Evolutionary conservation across 2,113 vertebrate species (phyloP).

Genomic region (Rhipidura dahli): DNA sequence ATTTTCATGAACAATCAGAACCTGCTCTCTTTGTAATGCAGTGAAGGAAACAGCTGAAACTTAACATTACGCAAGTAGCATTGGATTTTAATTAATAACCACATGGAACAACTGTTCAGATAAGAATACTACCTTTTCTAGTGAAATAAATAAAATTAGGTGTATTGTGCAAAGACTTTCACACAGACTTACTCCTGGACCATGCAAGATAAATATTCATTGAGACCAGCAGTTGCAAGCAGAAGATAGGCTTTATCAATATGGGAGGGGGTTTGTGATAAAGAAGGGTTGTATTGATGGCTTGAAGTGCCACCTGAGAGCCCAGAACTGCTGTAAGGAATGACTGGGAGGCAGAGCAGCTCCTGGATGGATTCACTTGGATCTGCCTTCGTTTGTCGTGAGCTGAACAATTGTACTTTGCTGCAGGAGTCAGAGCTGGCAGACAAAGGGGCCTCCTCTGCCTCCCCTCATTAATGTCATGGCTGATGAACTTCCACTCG

Average conservation of each 20-base stretch:
- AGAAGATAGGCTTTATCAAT: not conserved
- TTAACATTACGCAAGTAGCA: slow-evolving; percentile 31
- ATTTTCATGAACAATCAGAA: slow-evolving; percentile 52
- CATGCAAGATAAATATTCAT: not conserved
- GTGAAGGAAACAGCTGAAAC: slow-evolving; percentile 46
- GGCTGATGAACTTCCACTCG: not conserved
- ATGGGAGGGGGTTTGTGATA: not conserved
- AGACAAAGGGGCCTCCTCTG: not conserved
- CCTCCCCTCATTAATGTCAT: not conserved
- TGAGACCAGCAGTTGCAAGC: slow-evolving; percentile 17
- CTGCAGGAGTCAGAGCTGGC: not conserved
- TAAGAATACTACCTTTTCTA: not conserved
- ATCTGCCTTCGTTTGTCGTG: not conserved
- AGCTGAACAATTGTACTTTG: not conserved
- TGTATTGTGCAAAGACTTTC: not conserved
- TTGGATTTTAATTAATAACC: slow-evolving; percentile 61
- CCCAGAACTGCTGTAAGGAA: not conserved
- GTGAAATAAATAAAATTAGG: not conserved
- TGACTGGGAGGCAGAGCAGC: not conserved
- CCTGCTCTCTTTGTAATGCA: slow-evolving; percentile 52
- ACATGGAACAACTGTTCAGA: slow-evolving; percentile 8
- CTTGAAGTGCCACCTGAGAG: not conserved
- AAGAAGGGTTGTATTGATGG: not conserved
- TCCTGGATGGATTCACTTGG: not conserved
- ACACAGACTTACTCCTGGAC: not conserved